phyloP scores from a whole-genome alignment of 2,888 invertebrate species.

The Zygothrica quintamaculata region DNA sequence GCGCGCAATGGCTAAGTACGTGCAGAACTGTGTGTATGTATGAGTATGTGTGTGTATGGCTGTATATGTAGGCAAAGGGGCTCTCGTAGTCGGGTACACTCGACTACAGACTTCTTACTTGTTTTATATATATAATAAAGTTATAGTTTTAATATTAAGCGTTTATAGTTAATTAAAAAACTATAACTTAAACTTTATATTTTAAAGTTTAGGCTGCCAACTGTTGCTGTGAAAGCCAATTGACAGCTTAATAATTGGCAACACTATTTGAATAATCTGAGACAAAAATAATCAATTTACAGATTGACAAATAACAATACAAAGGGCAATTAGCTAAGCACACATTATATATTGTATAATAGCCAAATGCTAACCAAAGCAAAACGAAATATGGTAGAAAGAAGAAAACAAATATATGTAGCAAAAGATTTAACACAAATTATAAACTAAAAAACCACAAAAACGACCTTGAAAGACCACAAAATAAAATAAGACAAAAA shows the following conservation, averaged over 20 bases:
- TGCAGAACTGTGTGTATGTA: too few relatives aligned
- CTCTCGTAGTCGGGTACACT: too few relatives aligned
- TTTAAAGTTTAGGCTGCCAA: too few relatives aligned
- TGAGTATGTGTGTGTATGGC: too few relatives aligned
- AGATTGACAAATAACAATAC: constrained; percentile 26
- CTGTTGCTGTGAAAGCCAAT: neutral
- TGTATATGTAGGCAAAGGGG: too few relatives aligned
- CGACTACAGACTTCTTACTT: too few relatives aligned
- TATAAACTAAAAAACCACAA: constrained; percentile 38
- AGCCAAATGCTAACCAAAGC: constrained; percentile 30
- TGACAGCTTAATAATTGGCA: constrained; percentile 7
- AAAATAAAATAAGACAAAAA: constrained; percentile 52
- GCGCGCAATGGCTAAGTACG: too few relatives aligned
- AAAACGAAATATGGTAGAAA: constrained; percentile 5
- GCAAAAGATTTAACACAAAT: constrained; percentile 42
- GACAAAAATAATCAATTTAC: constrained; percentile 20
- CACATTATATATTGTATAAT: constrained; percentile 42
- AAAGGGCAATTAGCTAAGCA: constrained; percentile 28
- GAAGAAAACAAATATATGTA: constrained; percentile 35
- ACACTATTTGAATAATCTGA: constrained; percentile 18
- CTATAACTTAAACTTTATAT: too few relatives aligned
- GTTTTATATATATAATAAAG: too few relatives aligned
- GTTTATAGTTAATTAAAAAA: too few relatives aligned
- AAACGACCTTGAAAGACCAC: constrained; percentile 67
- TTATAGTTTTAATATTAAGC: too few relatives aligned